phyloP scores from a whole-genome alignment of 2,888 invertebrate species.

The Oxystoma pomonae region DNA sequence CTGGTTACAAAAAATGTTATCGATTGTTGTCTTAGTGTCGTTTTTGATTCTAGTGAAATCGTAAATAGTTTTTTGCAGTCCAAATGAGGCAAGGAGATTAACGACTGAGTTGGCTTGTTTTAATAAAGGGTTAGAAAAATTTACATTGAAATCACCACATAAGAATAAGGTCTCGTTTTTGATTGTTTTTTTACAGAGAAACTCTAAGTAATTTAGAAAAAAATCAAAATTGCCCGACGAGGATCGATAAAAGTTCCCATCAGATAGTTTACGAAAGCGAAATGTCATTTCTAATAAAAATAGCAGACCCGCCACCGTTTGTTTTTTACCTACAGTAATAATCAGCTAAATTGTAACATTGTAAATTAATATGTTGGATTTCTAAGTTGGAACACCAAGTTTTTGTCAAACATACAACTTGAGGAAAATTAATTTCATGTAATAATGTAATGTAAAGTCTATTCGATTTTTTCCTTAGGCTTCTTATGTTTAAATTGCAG shows the following conservation, averaged over 20 bases:
- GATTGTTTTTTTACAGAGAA: neutral
- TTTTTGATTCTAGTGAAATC: neutral
- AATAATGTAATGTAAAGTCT: neutral
- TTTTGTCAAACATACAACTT: neutral
- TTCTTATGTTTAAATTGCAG: neutral
- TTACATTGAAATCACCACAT: neutral
- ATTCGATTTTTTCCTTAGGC: neutral
- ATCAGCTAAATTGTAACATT: neutral
- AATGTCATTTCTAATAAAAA: no score
- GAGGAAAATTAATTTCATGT: neutral
- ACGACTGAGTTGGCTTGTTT: neutral
- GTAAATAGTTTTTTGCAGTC: neutral
- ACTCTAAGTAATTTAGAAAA: neutral
- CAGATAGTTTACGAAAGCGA: neutral
- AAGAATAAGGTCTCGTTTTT: neutral
- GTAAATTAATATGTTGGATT: neutral
- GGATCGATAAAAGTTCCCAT: neutral
- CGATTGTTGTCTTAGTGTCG: neutral
- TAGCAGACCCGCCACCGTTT: neutral
- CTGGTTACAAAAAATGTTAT: neutral
- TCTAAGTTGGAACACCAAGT: neutral
- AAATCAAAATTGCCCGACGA: neutral
- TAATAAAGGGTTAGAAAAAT: neutral
- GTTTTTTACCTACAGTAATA: neutral
- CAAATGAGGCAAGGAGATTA: neutral